phyloP scores from a whole-genome alignment of 2,113 vertebrate genomes.

The Calypte anna region DNA sequence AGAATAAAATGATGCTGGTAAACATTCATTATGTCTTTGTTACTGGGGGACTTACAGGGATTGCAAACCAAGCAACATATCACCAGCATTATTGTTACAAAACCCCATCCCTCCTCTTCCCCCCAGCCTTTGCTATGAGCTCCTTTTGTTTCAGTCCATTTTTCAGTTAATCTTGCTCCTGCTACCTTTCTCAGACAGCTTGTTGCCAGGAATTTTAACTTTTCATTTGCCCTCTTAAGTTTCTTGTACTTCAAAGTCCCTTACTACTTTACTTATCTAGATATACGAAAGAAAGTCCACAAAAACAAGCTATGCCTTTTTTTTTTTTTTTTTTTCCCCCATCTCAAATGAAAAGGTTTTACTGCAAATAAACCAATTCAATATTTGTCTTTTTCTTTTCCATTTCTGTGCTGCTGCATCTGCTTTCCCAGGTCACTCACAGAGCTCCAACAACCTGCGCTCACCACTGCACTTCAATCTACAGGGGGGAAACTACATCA shows the following conservation, averaged over 20 bases:
- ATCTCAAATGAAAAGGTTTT: background rate
- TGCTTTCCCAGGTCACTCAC: background rate
- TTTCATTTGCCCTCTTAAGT: background rate
- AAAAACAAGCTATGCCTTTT: background rate
- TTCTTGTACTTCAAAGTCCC: background rate
- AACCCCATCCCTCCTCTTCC: background rate
- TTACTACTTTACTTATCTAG: background rate
- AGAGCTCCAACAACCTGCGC: background rate
- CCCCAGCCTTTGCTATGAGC: background rate
- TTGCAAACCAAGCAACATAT: constrained; percentile 7
- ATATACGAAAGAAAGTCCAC: background rate
- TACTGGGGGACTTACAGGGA: background rate
- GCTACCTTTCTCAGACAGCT: background rate
- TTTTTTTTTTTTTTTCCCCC: too few species aligned
- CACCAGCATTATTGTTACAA: background rate
- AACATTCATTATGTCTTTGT: background rate
- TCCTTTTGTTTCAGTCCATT: background rate
- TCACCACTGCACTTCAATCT: background rate
- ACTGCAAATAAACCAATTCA: background rate
- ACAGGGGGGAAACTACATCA: background rate
- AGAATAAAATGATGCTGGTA: background rate
- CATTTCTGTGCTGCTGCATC: background rate
- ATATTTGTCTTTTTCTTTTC: background rate
- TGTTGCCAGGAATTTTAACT: background rate
- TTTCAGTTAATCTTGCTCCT: background rate